These are phyloP conservation scores for Gymnorhina tibicen DNA, from an alignment of 2,113 vertebrate genomes.

Conservation along the genomic window DNA sequence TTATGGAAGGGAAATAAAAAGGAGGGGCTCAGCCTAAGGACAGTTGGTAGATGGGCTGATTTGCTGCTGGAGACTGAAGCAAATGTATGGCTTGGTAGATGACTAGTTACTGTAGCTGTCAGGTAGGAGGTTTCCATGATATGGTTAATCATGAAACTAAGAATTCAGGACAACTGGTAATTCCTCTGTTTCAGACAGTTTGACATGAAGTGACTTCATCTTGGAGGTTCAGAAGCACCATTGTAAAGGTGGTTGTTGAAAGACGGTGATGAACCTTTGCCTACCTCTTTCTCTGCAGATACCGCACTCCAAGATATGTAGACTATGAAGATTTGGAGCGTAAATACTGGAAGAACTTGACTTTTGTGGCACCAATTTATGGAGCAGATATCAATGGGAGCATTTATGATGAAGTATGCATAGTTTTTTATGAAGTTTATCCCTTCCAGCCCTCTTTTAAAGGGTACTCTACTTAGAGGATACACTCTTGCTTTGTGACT, in stretches of 20 bases:
- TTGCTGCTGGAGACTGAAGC: not conserved
- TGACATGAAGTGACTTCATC: not conserved
- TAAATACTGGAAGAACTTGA: conserved; percentile 85
- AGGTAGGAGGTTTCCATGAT: not conserved
- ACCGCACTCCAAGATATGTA: conserved; percentile 75
- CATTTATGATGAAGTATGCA: conserved; percentile 81
- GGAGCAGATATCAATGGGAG: conserved; percentile 83
- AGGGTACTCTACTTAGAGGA: not conserved
- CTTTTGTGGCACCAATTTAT: conserved; percentile 81
- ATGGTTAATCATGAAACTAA: not conserved
- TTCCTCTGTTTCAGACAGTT: not conserved
- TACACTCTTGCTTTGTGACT: not conserved
- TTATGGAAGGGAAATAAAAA: not conserved
- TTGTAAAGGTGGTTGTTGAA: not conserved
- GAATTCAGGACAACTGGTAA: not conserved
- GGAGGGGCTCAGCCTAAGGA: not conserved
- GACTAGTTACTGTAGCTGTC: not conserved
- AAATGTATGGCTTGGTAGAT: not conserved
- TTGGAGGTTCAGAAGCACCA: not conserved
- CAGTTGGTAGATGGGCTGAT: not conserved
- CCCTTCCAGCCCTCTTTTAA: not conserved
- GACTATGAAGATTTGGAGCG: conserved; percentile 82
- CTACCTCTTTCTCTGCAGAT: conserved; percentile 62
- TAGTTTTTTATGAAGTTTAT: conserved; percentile 23
- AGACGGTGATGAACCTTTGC: not conserved